phyloP scores from a whole-genome alignment of 2,113 vertebrate genomes.

The Fregata magnificens region DNA sequence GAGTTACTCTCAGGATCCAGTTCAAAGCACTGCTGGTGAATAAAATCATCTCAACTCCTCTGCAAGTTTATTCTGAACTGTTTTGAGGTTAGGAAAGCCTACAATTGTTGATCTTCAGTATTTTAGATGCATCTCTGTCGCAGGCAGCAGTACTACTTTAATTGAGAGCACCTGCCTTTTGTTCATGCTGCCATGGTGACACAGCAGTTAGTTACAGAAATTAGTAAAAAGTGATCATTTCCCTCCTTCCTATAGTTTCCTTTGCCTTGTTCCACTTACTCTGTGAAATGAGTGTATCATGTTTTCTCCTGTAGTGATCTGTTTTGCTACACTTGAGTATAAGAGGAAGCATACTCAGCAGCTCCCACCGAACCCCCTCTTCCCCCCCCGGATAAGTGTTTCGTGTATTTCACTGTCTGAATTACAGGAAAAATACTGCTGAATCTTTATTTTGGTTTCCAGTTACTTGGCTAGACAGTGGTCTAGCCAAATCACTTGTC shows the following conservation, averaged over 20 bases:
- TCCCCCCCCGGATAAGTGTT: fast-evolving
- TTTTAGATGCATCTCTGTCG: background rate
- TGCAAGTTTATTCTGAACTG: background rate
- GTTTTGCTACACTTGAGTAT: background rate
- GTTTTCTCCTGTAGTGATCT: background rate
- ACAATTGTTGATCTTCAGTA: background rate
- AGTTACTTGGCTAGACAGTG: background rate
- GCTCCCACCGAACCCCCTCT: background rate
- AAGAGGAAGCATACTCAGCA: background rate
- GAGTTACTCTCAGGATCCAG: background rate
- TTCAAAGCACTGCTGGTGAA: background rate
- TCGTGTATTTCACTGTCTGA: background rate
- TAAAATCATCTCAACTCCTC: background rate
- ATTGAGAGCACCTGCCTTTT: background rate
- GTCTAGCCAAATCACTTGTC: background rate
- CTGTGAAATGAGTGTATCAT: background rate
- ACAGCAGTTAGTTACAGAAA: background rate
- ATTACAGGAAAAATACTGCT: background rate
- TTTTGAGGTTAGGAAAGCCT: background rate
- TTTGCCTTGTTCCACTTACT: background rate
- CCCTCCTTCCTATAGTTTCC: background rate
- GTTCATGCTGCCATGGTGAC: background rate
- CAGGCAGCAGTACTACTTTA: background rate
- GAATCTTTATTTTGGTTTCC: background rate
- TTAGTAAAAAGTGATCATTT: background rate